Base-by-base conservation (phyloP, 2,888 invertebrate genomes). In the Proisotoma minuta region DNA sequence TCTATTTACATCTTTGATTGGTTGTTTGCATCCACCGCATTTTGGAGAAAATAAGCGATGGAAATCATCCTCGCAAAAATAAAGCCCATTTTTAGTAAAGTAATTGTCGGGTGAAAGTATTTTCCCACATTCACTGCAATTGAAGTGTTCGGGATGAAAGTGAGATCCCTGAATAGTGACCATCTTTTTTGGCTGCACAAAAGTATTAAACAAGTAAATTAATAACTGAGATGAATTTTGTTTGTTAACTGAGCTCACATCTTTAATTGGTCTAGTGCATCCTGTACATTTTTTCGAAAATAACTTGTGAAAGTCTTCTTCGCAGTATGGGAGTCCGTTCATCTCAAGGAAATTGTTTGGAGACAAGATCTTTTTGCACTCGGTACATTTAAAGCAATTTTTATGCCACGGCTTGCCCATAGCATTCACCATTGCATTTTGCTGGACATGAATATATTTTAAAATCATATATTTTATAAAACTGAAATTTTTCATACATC, bases 361-460 rank as follows among this genome's bases (percentile, higher is more conserved):
- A 20, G 57, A 22, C 3, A 73, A 54, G 39, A 57, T 57, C 34
- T 68, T 73, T n/a, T 60, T 54, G 47, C 72, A 73, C 29, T 70
- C 69, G 1, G 65, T 64, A 57, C 73, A 72, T 5, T 58, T 66
- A 65, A 73, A 73, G 59, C 73, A 73, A n/a, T 63, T 57, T 5
- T 66, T 67, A 43, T 69, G 73, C 61, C 63, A 73, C 27, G 54
- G 47, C 53, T 64, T 63, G 15, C 69, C 68, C 61, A 65, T 29
- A 1, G 68, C 68, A 39, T 39, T 61, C 4, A 62, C n/a, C n/a
- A n/a, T n/a, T n/a, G n/a, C n/a, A n/a, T n/a, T n/a, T n/a, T n/a
- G n/a, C n/a, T n/a, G n/a, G n/a, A n/a, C n/a, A n/a, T n/a, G n/a
- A n/a, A n/a, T n/a, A n/a, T n/a, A n/a, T n/a, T n/a, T n/a, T n/a